Conservation (phyloP, 2,113 vertebrate species). For the Thalassarche chlororhynchos region DNA sequence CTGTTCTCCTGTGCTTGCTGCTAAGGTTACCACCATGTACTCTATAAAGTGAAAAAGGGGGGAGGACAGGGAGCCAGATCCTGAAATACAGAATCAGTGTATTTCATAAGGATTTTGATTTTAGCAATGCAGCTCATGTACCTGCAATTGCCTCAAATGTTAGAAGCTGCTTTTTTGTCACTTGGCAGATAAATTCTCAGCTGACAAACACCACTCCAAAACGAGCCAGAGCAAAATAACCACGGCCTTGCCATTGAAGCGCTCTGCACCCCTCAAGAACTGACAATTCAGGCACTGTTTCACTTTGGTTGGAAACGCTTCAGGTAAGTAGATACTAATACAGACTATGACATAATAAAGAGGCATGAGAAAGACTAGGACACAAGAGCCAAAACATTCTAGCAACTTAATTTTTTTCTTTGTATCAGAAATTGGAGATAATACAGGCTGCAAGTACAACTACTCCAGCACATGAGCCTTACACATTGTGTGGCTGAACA, state of each 20-base stretch:
- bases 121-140: rapidly evolving
- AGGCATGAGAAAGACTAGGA: not conserved
- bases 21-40: not conserved
- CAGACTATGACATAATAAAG: not conserved
- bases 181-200: not conserved
- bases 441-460: not conserved
- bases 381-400: not conserved
- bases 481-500: not conserved
- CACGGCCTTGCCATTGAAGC: not conserved
- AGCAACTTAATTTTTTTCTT: not conserved
- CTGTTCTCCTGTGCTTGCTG: not conserved
- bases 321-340: not conserved
- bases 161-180: not conserved
- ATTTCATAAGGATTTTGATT: not conserved
- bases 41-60: not conserved
- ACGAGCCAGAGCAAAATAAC: not conserved
- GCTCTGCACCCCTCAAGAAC: not conserved
- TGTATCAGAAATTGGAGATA: not conserved
- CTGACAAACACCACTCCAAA: not conserved
- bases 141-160: not conserved
- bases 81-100: not conserved
- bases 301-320: not conserved
- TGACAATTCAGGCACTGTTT: not conserved
- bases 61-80: not conserved
- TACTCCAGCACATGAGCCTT: not conserved